Percentiles rank a stretch among this genome's conserved stretches.
phyloP scores from a whole-genome alignment of 2,888 invertebrate genomes.

The Ochropleura leucogaster region DNA sequence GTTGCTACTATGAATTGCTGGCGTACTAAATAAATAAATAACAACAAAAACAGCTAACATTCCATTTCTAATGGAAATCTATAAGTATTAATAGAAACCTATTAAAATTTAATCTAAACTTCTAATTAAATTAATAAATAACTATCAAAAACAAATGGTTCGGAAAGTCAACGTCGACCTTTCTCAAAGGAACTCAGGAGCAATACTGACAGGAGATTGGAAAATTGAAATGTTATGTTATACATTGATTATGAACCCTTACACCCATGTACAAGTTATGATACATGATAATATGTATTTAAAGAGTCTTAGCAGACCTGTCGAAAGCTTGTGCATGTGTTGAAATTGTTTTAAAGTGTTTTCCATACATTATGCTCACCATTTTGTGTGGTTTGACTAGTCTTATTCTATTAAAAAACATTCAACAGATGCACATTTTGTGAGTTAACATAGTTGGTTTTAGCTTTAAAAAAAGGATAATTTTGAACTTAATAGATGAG shows the following conservation, averaged over 20 bases:
- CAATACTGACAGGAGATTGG: not conserved
- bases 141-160: conserved; percentile 13
- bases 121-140: conserved; percentile 22
- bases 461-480: no score
- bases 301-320: not conserved
- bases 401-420: no score
- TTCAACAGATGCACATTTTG: no score
- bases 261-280: not conserved
- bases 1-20: no score
- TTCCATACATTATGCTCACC: not conserved
- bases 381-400: not conserved
- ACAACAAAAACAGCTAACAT: not conserved
- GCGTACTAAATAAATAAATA: no score
- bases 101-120: conserved; percentile 20
- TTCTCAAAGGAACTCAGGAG: not conserved
- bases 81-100: not conserved
- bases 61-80: not conserved
- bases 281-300: no score
- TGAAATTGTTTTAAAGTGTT: not conserved
- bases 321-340: not conserved
- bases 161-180: not conserved
- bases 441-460: no score
- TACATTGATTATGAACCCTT: not conserved
- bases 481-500: no score
- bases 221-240: no score